Base-by-base conservation (phyloP, 2,113 vertebrate species). In the Hypocryptadius cinnamomeus region DNA sequence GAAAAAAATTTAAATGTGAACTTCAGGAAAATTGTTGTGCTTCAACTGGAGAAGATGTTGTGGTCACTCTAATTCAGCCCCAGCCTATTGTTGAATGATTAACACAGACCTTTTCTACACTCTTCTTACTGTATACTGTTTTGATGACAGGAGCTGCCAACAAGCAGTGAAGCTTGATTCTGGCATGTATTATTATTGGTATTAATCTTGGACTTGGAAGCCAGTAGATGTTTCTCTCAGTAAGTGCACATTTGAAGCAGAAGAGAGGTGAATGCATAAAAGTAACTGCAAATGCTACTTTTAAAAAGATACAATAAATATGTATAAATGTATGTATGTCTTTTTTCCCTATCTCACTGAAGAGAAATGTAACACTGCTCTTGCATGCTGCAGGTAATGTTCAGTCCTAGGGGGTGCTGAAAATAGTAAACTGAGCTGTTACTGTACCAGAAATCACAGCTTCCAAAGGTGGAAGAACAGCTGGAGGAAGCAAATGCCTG, bases 161-260 rank as follows among this genome's bases (percentile, higher is more conserved):
- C 92, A 94, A 89, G 91, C 95, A 90, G 31, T 51, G 88, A 90
- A 71, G 94, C 94, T 96, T 96, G 92, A 80, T 95, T 96, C 91
- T 95, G 95, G 90, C 81, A 33, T 95, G 85, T 96, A 51, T 92
- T 95, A 92, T 93, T 93, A 89, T 82, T 89, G 57, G 27, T 93
- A 86, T 96, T 97, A 89, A 90, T 40, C 92, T 96, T 96, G 97
- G 97, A 97, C 95, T 96, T 95, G 85, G 82, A 97, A 97, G 96
- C 95, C 96, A 95, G 94, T 96, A 92, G 80, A 71, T 93, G 84
- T 96, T 96, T 94, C 88, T 96, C 70, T 97, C 79, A 65, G 1
- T 87, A 93, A 88, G 73, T 94, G 96, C 97, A 97, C 78, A 95
- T 96, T 95, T 96, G 89, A 92, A 93, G 72, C 88, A 90, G 69